These are phyloP conservation scores for Torymus tubicola DNA, from an alignment of 2,888 invertebrate species.

Conservation along the genomic window DNA sequence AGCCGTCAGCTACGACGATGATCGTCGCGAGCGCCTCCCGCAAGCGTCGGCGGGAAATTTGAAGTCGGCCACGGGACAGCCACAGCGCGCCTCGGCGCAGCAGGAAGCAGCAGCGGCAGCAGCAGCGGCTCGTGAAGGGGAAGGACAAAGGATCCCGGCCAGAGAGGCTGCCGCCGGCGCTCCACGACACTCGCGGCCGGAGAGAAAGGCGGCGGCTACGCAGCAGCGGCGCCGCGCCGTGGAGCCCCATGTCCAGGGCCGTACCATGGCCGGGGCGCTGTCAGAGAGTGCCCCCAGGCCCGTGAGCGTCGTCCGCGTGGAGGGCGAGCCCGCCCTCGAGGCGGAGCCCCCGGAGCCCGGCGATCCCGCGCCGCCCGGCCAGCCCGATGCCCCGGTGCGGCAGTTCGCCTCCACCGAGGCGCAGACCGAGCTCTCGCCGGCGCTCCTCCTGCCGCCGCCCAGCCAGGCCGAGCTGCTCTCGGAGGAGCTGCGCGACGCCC, in stretches of 20 bases:
- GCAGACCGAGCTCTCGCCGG: slow-evolving; percentile 66
- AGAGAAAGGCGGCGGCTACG: slow-evolving; percentile 39
- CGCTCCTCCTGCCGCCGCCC: slow-evolving; percentile 40
- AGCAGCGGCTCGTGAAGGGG: not conserved
- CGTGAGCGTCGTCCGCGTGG: slow-evolving; percentile 73
- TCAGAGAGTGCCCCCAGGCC: slow-evolving; percentile 75
- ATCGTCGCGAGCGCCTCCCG: slow-evolving; percentile 20
- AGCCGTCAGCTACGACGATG: slow-evolving; percentile 25
- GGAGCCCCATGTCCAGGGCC: slow-evolving; percentile 70
- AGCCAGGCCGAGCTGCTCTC: slow-evolving; percentile 60
- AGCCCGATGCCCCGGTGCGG: slow-evolving; percentile 58
- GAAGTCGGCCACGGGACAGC: not conserved
- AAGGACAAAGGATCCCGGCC: slow-evolving; percentile 13
- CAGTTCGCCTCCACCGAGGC: slow-evolving; percentile 74
- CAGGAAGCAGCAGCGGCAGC: not conserved
- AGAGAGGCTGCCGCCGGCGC: too few relatives aligned
- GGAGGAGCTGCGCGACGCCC: slow-evolving; percentile 70
- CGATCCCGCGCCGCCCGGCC: slow-evolving; percentile 39
- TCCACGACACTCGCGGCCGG: slow-evolving; percentile 1
- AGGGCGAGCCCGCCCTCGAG: slow-evolving; percentile 58
- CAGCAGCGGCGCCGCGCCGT: slow-evolving; percentile 62
- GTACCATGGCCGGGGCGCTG: slow-evolving; percentile 74
- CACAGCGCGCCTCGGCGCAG: too few relatives aligned
- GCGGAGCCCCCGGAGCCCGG: not conserved
- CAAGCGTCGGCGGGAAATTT: slow-evolving; percentile 50